Conservation (phyloP, 37 sponge, comb jelly and placozoan species). For the Ephydatia muelleri region DNA sequence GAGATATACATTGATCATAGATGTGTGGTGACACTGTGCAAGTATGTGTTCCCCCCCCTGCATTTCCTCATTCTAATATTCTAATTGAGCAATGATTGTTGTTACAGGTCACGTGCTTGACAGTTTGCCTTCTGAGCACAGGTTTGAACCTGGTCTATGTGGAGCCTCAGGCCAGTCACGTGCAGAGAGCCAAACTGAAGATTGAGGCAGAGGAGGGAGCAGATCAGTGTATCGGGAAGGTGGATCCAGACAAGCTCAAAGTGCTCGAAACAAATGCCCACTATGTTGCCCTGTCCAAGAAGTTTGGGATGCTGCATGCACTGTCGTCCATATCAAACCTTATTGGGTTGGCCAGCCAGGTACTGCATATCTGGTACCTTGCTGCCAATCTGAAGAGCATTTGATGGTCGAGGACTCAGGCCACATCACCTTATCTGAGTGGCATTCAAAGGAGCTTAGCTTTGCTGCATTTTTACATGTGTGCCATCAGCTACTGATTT, state of each 20-base stretch:
- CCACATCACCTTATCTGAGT: too few relatives aligned
- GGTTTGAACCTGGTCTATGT: constrained; percentile 43
- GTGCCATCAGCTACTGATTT: too few relatives aligned
- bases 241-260: constrained; percentile 58
- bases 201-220: constrained; percentile 64
- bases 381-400: constrained; percentile 36
- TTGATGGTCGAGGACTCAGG: not conserved
- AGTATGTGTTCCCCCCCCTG: too few relatives aligned
- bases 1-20: too few relatives aligned
- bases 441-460: too few relatives aligned
- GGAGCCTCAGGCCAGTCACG: constrained; percentile 33
- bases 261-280: constrained; percentile 37
- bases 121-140: not conserved
- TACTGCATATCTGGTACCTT: constrained; percentile 60
- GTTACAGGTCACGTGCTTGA: not conserved
- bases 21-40: too few relatives aligned
- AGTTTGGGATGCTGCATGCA: constrained; percentile 47
- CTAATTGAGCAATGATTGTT: not conserved
- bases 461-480: not conserved
- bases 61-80: too few relatives aligned
- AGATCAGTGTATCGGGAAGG: constrained; percentile 45
- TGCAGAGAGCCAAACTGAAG: constrained; percentile 39
- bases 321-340: constrained; percentile 31
- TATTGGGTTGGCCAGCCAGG: constrained; percentile 29
- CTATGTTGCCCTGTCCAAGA: constrained; percentile 48